Conservation (phyloP, 2,888 invertebrate species). For the Eumerus sabulonum region DNA sequence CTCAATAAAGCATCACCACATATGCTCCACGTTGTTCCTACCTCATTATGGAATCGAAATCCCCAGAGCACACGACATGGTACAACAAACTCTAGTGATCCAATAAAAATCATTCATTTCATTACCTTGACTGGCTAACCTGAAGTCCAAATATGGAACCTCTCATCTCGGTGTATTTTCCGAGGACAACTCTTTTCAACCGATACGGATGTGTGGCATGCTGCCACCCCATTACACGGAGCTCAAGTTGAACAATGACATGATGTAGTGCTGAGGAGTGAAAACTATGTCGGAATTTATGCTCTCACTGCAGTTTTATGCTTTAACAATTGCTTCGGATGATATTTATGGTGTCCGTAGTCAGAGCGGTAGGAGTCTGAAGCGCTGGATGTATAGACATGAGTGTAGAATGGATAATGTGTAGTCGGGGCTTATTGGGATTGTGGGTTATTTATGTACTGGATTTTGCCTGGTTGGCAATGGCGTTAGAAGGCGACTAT, state of each 20-base stretch:
- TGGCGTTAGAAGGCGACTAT: too few relatives aligned
- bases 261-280: constrained; percentile 2
- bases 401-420: too few relatives aligned
- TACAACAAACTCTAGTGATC: background rate
- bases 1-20: too few relatives aligned
- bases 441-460: background rate
- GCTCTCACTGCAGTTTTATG: constrained; percentile 50
- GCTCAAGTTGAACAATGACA: background rate
- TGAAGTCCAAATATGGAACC: background rate
- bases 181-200: constrained; percentile 30
- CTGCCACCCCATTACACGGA: constrained; percentile 43
- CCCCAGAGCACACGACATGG: too few relatives aligned
- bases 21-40: too few relatives aligned
- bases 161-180: constrained; percentile 38
- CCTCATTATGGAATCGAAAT: too few relatives aligned
- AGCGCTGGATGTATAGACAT: too few relatives aligned
- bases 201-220: constrained; percentile 38
- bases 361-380: too few relatives aligned
- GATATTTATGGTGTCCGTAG: constrained; percentile 31
- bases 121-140: background rate
- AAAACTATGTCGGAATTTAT: constrained; percentile 51
- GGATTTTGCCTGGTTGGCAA: too few relatives aligned
- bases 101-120: background rate
- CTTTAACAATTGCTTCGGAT: constrained; percentile 35
- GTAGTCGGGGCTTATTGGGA: too few relatives aligned